A percentile compares a stretch with the other conserved stretches of the same genome.
Conservation (phyloP, 1,140 invertebrate genomes). For the Eueides isabella region DNA sequence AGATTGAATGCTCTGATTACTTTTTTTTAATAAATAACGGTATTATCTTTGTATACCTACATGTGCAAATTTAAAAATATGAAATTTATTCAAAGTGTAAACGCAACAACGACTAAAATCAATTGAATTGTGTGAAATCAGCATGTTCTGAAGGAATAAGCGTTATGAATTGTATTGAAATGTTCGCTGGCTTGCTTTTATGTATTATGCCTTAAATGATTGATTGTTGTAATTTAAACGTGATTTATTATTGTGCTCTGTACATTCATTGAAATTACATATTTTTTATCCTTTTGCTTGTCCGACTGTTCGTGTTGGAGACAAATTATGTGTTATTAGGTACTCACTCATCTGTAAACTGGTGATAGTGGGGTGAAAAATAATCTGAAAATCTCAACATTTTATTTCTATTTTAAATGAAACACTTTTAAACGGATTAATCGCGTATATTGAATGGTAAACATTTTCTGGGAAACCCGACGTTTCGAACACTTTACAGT, state of each 20-base stretch:
- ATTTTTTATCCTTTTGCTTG: background rate
- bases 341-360: too few relatives aligned
- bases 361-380: too few relatives aligned
- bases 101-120: conserved; percentile 7
- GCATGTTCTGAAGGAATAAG: background rate
- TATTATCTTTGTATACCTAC: conserved; percentile 31
- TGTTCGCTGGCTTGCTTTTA: conserved; percentile 4
- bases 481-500: too few relatives aligned
- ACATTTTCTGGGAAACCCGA: too few relatives aligned
- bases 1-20: conserved; percentile 45
- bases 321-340: background rate
- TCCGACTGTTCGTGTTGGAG: background rate
- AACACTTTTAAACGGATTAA: too few relatives aligned
- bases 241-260: background rate
- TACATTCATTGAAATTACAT: background rate
- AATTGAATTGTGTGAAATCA: conserved; percentile 1
- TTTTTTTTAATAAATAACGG: conserved; percentile 43
- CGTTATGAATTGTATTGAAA: conserved; percentile 7
- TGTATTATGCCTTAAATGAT: conserved; percentile 5
- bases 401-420: too few relatives aligned
- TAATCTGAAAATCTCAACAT: too few relatives aligned
- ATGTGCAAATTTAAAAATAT: conserved; percentile 31
- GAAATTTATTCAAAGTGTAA: conserved; percentile 36
- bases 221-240: conserved; percentile 7
- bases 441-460: too few relatives aligned